phyloP scores from a whole-genome alignment of 1,140 invertebrate species.

The Lycorma delicatula region DNA sequence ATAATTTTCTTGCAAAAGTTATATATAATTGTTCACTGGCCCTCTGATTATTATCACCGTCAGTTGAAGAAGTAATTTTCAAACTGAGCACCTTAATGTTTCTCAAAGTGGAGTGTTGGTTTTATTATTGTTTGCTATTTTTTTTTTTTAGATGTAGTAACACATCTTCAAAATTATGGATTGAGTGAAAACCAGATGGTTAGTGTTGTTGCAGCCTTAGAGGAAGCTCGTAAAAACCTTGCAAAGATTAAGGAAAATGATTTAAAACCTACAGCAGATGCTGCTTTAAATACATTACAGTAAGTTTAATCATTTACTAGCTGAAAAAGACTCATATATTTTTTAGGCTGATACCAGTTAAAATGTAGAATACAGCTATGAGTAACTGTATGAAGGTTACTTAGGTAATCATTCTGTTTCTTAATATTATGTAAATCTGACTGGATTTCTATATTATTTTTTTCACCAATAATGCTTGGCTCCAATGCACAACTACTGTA shows the following conservation, averaged over 20 bases:
- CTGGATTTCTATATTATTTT: background rate
- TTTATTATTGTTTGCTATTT: background rate
- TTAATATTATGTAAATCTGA: background rate
- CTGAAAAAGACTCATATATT: no score
- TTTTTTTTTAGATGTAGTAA: constrained; percentile 12
- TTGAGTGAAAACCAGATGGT: constrained; percentile 45
- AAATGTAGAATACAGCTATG: no score
- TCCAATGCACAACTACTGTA: no score
- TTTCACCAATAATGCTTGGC: no score
- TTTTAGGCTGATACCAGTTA: no score
- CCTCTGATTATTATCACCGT: no score
- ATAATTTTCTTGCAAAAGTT: no score
- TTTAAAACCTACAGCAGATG: constrained; percentile 33
- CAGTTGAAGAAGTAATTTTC: no score
- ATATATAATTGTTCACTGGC: no score
- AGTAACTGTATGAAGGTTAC: background rate
- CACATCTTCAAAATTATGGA: constrained; percentile 38
- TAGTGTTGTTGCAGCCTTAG: constrained; percentile 47
- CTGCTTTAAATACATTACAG: no score
- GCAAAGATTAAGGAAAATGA: constrained; percentile 46
- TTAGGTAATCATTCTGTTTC: background rate
- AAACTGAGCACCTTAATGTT: no score
- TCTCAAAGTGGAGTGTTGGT: constrained; percentile 9
- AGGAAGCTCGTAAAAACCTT: constrained; percentile 47
- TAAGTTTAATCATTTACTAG: no score